These are phyloP conservation scores for Petrosia ficiformis DNA, from an alignment of 37 sponge, comb jelly and placozoan genomes.

Conservation along the genomic window DNA sequence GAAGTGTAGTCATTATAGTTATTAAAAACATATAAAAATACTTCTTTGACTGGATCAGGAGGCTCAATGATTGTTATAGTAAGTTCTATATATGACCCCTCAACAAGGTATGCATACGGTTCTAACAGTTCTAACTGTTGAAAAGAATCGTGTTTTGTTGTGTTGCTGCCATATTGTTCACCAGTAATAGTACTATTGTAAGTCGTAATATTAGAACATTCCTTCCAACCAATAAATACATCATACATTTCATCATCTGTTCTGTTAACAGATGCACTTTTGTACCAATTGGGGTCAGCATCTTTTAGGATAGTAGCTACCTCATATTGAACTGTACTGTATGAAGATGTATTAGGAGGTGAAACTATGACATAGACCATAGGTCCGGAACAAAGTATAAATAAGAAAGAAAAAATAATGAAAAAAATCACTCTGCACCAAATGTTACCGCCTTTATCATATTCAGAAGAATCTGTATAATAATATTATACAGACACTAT, in stretches of 20 bases:
- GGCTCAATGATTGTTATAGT: not conserved
- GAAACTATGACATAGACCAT: no score
- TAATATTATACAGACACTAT: no score
- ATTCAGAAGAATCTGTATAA: no score
- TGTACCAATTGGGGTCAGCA: not conserved
- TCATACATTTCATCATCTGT: not conserved
- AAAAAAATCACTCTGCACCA: no score
- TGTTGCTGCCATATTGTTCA: not conserved
- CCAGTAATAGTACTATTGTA: not conserved
- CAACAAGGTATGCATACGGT: not conserved
- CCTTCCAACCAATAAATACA: not conserved
- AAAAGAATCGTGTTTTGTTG: not conserved
- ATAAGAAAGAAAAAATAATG: no score
- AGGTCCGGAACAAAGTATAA: no score
- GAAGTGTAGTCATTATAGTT: not conserved
- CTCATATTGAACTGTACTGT: not conserved
- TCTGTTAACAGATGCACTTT: not conserved
- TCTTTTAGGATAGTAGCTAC: not conserved
- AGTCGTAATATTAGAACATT: not conserved
- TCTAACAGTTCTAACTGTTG: not conserved
- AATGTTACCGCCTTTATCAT: no score
- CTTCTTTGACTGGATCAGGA: not conserved
- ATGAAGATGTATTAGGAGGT: no score
- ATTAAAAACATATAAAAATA: not conserved
- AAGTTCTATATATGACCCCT: not conserved